phyloP scores from a whole-genome alignment of 2,888 invertebrate genomes.

The Euproctis similis region DNA sequence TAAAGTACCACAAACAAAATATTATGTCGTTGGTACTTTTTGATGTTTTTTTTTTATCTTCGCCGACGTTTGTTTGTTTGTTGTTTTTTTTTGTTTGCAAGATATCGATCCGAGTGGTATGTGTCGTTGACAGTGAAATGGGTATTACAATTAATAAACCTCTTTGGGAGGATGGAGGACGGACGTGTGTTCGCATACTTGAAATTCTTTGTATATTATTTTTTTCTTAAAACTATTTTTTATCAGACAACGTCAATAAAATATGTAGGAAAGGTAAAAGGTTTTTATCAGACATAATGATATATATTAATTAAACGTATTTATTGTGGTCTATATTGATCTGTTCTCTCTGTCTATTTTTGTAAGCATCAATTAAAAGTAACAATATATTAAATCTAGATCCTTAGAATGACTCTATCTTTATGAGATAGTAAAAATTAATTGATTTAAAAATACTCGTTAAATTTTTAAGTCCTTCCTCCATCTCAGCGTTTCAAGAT shows the following conservation, averaged over 20 bases:
- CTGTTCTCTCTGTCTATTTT: too few species aligned
- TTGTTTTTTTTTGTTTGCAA: conserved; percentile 44
- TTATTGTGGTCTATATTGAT: too few species aligned
- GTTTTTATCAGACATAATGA: too few species aligned
- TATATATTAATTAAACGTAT: too few species aligned
- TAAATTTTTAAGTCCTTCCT: conserved; percentile 64
- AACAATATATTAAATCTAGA: too few species aligned
- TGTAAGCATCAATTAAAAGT: too few species aligned
- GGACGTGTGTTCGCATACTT: conserved; percentile 48
- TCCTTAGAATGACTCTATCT: too few species aligned
- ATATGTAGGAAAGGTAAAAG: too few species aligned
- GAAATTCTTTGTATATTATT: conserved; percentile 35
- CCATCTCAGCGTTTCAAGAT: conserved; percentile 62
- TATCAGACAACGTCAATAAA: too few species aligned
- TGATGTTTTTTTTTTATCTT: conserved; percentile 61
- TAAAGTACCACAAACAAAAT: conserved; percentile 65
- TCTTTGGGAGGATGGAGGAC: conserved; percentile 43
- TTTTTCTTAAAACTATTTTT: conserved; percentile 11
- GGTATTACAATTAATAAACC: conserved; percentile 72
- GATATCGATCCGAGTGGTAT: conserved; percentile 59
- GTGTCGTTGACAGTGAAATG: conserved; percentile 73
- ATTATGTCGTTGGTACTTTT: conserved; percentile 47
- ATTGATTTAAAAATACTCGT: too few species aligned
- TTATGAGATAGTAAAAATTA: too few species aligned
- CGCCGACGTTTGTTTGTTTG: conserved; percentile 49